A percentile compares a stretch with the other conserved stretches of the same genome.
phyloP scores from a whole-genome alignment of 35 echinoderm and acorn worm genomes.

The Ophiothrix spiculata region DNA sequence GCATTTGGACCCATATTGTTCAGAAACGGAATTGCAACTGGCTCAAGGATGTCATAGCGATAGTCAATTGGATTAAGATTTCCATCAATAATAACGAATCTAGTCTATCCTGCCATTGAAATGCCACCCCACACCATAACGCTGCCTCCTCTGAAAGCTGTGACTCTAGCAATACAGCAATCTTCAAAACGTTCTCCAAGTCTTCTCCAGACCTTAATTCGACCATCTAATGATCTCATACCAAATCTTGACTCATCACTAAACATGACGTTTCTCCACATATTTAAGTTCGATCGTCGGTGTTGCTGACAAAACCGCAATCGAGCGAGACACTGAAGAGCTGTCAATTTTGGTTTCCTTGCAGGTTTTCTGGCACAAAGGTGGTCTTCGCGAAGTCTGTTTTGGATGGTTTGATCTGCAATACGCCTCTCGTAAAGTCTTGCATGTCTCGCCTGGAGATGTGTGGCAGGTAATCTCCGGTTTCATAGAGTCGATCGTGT shows the following conservation, averaged over 20 bases:
- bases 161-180: conserved; percentile 2
- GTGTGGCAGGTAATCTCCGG: neutral
- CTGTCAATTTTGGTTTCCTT: neutral
- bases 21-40: neutral
- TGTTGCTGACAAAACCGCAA: neutral
- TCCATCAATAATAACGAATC: neutral
- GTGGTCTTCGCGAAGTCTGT: neutral
- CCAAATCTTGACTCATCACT: neutral
- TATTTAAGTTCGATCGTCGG: neutral
- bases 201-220: conserved; percentile 4
- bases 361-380: neutral
- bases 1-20: neutral
- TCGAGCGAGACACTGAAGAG: neutral
- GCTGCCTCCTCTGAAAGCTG: neutral
- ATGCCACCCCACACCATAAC: neutral
- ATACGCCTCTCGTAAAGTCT: neutral
- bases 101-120: neutral
- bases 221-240: neutral
- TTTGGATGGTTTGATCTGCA: neutral
- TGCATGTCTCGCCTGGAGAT: neutral
- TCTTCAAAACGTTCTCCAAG: neutral
- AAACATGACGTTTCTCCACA: neutral
- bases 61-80: neutral
- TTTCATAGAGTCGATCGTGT: neutral
- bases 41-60: neutral